Percentiles rank a stretch among this genome's conserved stretches.
These are phyloP conservation scores for Drosophila heteroneura DNA, from an alignment of 2,888 invertebrate genomes.

Conservation along the genomic window DNA sequence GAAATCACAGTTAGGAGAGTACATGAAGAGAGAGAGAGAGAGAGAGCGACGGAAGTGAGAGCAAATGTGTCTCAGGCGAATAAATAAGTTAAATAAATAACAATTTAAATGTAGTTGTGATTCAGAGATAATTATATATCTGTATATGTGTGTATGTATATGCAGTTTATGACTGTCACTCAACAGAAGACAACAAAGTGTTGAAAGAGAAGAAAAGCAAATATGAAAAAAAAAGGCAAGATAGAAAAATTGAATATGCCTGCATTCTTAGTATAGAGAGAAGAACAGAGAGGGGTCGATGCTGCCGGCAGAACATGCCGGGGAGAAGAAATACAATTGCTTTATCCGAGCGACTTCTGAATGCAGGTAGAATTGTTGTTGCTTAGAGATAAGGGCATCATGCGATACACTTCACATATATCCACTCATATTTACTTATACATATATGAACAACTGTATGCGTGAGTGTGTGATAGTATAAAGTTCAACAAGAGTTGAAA, in stretches of 20 bases:
- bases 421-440: constrained; percentile 3
- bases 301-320: constrained; percentile 21
- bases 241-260: constrained; percentile 54
- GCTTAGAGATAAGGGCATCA: constrained; percentile 46
- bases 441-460: not conserved
- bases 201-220: constrained; percentile 4
- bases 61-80: not conserved
- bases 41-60: not conserved
- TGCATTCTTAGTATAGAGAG: constrained; percentile 31
- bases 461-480: not conserved
- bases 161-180: constrained; percentile 24
- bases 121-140: constrained; percentile 43
- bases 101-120: constrained; percentile 39
- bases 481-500: constrained; percentile 16
- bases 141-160: constrained; percentile 1
- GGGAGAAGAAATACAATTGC: constrained; percentile 34
- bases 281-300: constrained; percentile 1
- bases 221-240: constrained; percentile 3
- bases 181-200: constrained; percentile 25
- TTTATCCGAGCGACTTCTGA: constrained; percentile 38
- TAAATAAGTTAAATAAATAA: constrained; percentile 52
- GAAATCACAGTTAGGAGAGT: not conserved
- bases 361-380: constrained; percentile 52
- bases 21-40: not conserved
- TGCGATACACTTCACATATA: constrained; percentile 5